Evolutionary conservation across 2,113 vertebrate species (phyloP).

Genomic region (Chamaetylas fuelleborni): DNA sequence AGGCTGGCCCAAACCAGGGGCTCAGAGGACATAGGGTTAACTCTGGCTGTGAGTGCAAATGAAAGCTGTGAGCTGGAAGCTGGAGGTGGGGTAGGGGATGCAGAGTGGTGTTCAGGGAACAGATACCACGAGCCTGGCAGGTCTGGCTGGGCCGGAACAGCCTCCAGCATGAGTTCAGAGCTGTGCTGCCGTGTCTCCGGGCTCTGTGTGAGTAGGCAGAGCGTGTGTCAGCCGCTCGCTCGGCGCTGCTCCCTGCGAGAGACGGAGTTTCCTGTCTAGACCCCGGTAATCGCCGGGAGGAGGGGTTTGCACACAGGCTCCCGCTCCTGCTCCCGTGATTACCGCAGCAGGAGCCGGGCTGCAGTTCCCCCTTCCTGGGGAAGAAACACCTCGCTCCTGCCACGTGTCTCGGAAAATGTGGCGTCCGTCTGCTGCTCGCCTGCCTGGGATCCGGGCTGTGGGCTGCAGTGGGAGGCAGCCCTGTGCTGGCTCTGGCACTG

Average conservation of each 20-base stretch:
- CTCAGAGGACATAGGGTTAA: neutral
- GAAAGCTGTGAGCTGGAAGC: neutral
- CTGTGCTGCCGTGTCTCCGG: neutral
- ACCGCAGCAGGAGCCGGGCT: neutral
- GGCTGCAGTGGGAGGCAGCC: neutral
- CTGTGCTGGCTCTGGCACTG: accelerated
- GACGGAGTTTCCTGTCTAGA: constrained; percentile 38
- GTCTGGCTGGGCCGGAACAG: neutral
- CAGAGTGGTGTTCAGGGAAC: neutral
- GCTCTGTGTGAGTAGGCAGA: neutral
- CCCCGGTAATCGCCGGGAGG: neutral
- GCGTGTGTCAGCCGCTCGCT: neutral
- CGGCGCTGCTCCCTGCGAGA: neutral
- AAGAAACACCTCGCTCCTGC: neutral
- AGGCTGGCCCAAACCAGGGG: neutral
- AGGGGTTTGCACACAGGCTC: neutral
- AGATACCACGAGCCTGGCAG: neutral
- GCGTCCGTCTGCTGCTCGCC: neutral
- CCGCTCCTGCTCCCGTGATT: neutral
- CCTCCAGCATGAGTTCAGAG: neutral
- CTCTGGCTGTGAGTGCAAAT: neutral
- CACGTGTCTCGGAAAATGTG: neutral
- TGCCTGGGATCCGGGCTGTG: accelerated
- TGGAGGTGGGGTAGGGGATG: neutral
- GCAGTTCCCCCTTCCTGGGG: neutral